Percentiles rank a stretch among this genome's conserved stretches.
These are phyloP conservation scores for Apamea anceps DNA, from an alignment of 2,888 invertebrate genomes.

Conservation along the genomic window DNA sequence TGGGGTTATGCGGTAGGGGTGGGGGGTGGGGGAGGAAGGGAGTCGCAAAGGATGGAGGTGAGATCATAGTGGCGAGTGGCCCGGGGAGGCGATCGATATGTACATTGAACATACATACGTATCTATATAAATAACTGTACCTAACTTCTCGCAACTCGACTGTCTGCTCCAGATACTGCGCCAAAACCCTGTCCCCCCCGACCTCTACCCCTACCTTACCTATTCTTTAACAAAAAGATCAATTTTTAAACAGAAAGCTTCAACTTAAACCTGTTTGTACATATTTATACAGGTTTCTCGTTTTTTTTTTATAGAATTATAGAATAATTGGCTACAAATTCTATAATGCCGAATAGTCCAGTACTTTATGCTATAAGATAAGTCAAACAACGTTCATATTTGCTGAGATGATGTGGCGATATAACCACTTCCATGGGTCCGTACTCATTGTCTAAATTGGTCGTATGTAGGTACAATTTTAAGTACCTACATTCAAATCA, in stretches of 20 bases:
- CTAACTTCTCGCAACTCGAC: conserved; percentile 89
- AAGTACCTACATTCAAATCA: conserved; percentile 24
- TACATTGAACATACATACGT: conserved; percentile 90
- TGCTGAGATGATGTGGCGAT: conserved; percentile 64
- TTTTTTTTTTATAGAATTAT: background rate
- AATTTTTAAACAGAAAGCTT: conserved; percentile 66
- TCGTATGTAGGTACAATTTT: conserved; percentile 37
- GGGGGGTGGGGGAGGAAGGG: conserved; percentile 76
- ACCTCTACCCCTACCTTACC: conserved; percentile 73
- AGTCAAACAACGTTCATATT: conserved; percentile 38
- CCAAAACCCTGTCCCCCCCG: conserved; percentile 85
- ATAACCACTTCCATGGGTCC: conserved; percentile 61
- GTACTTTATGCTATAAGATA: background rate
- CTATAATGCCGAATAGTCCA: background rate
- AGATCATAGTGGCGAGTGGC: conserved; percentile 90
- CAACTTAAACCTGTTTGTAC: conserved; percentile 17
- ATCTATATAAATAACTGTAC: conserved; percentile 89
- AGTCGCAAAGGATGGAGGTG: conserved; percentile 89
- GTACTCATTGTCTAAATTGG: conserved; percentile 51
- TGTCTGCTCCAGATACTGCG: conserved; percentile 90
- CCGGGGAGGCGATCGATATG: conserved; percentile 90
- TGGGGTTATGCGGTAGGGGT: conserved; percentile 82
- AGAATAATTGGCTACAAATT: background rate
- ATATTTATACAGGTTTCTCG: background rate
- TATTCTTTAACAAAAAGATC: conserved; percentile 76